Conservation (phyloP, 2,888 invertebrate genomes). For the Trimorus sp. region DNA sequence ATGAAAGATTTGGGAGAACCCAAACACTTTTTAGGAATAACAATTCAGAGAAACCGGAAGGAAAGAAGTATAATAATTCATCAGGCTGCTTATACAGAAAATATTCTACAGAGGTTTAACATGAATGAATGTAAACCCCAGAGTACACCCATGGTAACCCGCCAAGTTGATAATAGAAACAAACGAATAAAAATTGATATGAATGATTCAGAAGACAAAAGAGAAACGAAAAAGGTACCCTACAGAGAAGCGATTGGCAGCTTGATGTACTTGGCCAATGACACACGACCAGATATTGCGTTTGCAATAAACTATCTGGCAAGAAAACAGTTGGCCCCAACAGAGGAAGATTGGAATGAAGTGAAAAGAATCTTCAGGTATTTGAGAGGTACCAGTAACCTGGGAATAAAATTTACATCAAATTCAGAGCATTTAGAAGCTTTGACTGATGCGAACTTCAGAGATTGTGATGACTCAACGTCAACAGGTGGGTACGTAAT, state of each 20-base stretch:
- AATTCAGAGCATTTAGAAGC: slow-evolving; percentile 55
- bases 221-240: slow-evolving; percentile 28
- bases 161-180: slow-evolving; percentile 40
- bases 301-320: slow-evolving; percentile 19
- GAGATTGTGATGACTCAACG: slow-evolving; percentile 58
- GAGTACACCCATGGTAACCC: slow-evolving; percentile 57
- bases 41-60: slow-evolving; percentile 16
- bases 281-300: slow-evolving; percentile 22
- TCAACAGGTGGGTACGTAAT: slow-evolving; percentile 61
- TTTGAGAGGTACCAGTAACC: slow-evolving; percentile 19
- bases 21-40: slow-evolving; percentile 42
- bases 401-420: slow-evolving; percentile 29
- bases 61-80: slow-evolving; percentile 29
- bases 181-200: slow-evolving; percentile 19
- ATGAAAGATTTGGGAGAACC: slow-evolving; percentile 65
- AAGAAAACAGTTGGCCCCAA: slow-evolving; percentile 39
- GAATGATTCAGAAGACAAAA: slow-evolving; percentile 1
- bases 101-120: slow-evolving; percentile 47
- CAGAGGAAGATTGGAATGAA: slow-evolving; percentile 54
- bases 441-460: slow-evolving; percentile 66
- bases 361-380: slow-evolving; percentile 31
- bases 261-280: slow-evolving; percentile 63
- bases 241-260: slow-evolving; percentile 66
- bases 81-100: slow-evolving; percentile 46
- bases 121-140: slow-evolving; percentile 56